Evolutionary conservation across 2,797 vertebrate genomes (phyloP).

Genomic region (Sciaenops ocellatus): DNA sequence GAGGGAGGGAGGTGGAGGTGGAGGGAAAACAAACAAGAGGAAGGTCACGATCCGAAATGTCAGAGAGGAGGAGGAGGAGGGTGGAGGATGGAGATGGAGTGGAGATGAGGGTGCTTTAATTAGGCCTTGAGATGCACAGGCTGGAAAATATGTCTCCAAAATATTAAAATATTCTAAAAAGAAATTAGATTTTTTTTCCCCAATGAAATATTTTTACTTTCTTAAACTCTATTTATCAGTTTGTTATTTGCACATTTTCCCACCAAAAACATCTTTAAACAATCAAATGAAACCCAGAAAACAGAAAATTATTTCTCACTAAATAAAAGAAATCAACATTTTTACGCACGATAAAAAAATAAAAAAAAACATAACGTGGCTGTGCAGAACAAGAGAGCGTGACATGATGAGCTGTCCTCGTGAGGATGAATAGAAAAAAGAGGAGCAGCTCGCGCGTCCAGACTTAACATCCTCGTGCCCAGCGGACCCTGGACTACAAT

Average conservation of each 20-base stretch:
- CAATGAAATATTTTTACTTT: not conserved
- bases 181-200: not conserved
- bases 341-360: too few species aligned
- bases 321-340: too few species aligned
- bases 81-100: not conserved
- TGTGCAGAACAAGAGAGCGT: not conserved
- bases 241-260: too few species aligned
- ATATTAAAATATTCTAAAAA: not conserved
- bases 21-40: constrained; percentile 45
- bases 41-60: constrained; percentile 65
- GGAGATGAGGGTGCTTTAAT: constrained; percentile 35
- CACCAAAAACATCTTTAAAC: too few species aligned
- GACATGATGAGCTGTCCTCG: not conserved
- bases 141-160: not conserved
- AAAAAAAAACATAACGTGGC: too few species aligned
- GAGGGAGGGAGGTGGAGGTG: not conserved
- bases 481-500: constrained; percentile 38
- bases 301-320: too few species aligned
- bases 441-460: constrained; percentile 14
- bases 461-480: constrained; percentile 23
- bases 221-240: too few species aligned
- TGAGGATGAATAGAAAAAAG: constrained; percentile 13
- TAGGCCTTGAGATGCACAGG: constrained; percentile 26
- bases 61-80: not conserved
- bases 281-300: too few species aligned